phyloP scores from a whole-genome alignment of 2,888 invertebrate genomes.

The Melitaea athalia region DNA sequence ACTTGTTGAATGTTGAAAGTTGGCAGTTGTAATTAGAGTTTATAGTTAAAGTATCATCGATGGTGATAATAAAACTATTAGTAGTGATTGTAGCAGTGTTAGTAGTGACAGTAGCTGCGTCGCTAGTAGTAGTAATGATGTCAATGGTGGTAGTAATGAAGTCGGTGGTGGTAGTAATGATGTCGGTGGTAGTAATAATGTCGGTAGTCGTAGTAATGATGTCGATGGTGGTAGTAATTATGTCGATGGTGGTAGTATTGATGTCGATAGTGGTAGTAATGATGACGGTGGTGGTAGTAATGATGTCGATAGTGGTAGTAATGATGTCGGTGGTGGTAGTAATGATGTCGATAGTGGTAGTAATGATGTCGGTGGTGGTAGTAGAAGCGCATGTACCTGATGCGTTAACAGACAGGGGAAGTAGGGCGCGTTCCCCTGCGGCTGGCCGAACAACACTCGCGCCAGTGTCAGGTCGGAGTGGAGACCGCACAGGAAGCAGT shows the following conservation, averaged over 20 bases:
- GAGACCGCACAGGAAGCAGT: constrained; percentile 93
- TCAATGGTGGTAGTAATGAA: too few species aligned
- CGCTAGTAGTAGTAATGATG: not conserved
- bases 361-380: not conserved
- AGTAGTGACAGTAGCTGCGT: not conserved
- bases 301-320: not conserved
- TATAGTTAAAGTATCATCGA: too few species aligned
- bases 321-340: not conserved
- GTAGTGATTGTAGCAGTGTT: too few species aligned
- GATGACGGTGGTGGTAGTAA: not conserved
- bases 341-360: not conserved
- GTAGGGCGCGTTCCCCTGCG: constrained; percentile 85
- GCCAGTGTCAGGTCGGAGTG: constrained; percentile 94
- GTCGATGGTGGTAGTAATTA: not conserved
- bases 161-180: not conserved
- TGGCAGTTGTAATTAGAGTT: too few species aligned
- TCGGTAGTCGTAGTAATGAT: not conserved
- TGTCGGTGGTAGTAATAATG: not conserved
- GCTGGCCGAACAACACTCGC: constrained; percentile 89
- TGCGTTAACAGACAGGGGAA: constrained; percentile 85
- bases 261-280: not conserved
- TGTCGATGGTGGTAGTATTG: not conserved
- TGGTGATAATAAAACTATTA: too few species aligned
- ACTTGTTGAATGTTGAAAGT: too few species aligned
- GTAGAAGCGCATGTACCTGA: constrained; percentile 60